phyloP scores from a whole-genome alignment of 1,140 invertebrate genomes.

The Prorops nasuta region DNA sequence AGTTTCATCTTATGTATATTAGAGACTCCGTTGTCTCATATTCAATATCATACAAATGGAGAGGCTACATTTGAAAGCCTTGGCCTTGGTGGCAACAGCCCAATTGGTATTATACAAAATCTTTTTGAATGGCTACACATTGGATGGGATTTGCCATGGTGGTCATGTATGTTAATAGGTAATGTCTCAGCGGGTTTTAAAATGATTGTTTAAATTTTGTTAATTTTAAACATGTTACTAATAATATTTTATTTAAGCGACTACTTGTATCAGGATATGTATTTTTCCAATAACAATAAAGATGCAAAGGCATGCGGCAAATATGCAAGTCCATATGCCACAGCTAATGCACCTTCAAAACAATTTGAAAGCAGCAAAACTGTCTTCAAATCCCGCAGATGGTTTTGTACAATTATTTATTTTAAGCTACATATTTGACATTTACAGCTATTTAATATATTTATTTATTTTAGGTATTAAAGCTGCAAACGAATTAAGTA shows the following conservation, averaged over 20 bases:
- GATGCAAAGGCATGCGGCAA: slow-evolving; percentile 73
- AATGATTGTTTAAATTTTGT: too few species aligned
- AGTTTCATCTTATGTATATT: slow-evolving; percentile 24
- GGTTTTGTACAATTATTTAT: slow-evolving; percentile 45
- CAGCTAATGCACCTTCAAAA: slow-evolving; percentile 75
- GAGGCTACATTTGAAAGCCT: slow-evolving; percentile 77
- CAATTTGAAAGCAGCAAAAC: slow-evolving; percentile 80
- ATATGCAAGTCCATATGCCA: slow-evolving; percentile 80
- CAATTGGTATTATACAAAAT: slow-evolving; percentile 77
- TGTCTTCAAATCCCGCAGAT: slow-evolving; percentile 77
- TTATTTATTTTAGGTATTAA: slow-evolving; percentile 59
- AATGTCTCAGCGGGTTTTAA: slow-evolving; percentile 30
- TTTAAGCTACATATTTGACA: background rate
- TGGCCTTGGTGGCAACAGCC: slow-evolving; percentile 76
- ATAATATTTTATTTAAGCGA: slow-evolving; percentile 62
- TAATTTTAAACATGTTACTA: too few species aligned
- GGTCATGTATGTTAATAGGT: slow-evolving; percentile 77
- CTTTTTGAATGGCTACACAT: slow-evolving; percentile 81
- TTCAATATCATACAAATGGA: slow-evolving; percentile 51
- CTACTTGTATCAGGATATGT: slow-evolving; percentile 67
- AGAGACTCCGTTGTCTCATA: slow-evolving; percentile 52
- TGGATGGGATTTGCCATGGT: slow-evolving; percentile 80
- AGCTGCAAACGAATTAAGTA: slow-evolving; percentile 71
- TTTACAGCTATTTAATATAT: slow-evolving; percentile 1
- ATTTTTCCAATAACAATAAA: slow-evolving; percentile 84